These are phyloP conservation scores for Tubulanus polymorphus DNA, from an alignment of 2,888 invertebrate genomes.

Conservation along the genomic window DNA sequence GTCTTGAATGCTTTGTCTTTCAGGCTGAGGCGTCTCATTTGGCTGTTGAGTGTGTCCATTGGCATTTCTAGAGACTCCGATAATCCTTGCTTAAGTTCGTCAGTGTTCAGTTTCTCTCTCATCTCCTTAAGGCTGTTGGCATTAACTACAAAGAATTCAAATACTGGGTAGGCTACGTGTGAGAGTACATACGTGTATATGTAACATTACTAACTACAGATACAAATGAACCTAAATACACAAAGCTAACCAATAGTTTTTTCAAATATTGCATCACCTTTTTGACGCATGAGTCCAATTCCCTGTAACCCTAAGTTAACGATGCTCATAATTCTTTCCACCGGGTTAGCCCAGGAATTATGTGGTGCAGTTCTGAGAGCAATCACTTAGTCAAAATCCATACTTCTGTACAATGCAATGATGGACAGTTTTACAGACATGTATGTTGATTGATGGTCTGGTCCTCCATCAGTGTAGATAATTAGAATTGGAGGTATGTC, in stretches of 20 bases:
- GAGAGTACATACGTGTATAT: too few species aligned
- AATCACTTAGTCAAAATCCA: conserved; percentile 6
- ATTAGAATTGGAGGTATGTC: conserved; percentile 1
- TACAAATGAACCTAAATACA: too few species aligned
- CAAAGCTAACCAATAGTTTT: background rate
- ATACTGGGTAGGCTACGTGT: too few species aligned
- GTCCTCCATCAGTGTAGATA: conserved; percentile 8
- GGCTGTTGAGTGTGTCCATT: background rate
- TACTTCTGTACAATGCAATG: conserved; percentile 3
- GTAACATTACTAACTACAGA: too few species aligned
- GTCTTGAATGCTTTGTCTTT: background rate
- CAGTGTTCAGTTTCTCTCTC: background rate
- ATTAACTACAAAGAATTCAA: background rate
- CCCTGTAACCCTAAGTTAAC: background rate
- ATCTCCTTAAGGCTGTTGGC: conserved; percentile 2
- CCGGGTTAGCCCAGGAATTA: conserved; percentile 5
- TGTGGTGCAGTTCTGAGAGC: conserved; percentile 8
- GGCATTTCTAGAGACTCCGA: background rate
- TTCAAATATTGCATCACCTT: background rate
- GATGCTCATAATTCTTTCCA: conserved; percentile 1
- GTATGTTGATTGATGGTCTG: conserved; percentile 7
- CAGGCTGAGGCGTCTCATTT: background rate
- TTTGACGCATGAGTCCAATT: background rate
- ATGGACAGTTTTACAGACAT: conserved; percentile 6
- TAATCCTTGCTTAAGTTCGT: background rate